Evolutionary conservation across 2,797 vertebrate genomes (phyloP).

Genomic region (Scleropages formosus): DNA sequence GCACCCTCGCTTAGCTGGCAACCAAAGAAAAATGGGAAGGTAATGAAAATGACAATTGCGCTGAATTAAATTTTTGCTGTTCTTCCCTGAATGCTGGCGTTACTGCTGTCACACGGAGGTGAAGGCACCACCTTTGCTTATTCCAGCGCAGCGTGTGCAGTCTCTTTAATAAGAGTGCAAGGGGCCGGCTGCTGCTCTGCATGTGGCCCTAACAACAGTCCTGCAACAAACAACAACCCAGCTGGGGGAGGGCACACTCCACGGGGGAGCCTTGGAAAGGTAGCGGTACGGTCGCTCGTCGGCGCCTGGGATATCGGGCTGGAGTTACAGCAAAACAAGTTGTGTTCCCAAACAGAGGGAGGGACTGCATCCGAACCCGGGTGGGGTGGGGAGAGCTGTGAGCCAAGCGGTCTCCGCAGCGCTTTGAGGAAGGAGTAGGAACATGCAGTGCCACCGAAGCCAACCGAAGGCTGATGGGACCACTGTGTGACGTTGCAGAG

Average conservation of each 20-base stretch:
- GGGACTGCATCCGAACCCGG: no score
- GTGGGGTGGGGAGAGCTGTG: no score
- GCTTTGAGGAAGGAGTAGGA: neutral
- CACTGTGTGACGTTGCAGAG: neutral
- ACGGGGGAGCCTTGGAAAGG: no score
- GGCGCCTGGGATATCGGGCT: no score
- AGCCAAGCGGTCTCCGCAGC: no score
- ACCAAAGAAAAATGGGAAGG: neutral
- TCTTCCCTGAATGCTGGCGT: neutral
- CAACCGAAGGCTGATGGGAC: neutral
- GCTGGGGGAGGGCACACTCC: neutral
- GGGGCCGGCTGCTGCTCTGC: no score
- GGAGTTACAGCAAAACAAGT: no score
- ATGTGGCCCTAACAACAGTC: no score
- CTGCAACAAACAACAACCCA: neutral
- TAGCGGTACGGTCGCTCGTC: no score
- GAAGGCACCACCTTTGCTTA: neutral
- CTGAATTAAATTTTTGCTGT: slow-evolving; percentile 1
- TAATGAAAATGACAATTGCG: neutral
- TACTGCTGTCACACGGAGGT: neutral
- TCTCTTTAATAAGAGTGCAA: no score
- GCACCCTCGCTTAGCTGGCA: neutral
- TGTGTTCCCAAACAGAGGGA: no score
- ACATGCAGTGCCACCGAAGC: neutral
- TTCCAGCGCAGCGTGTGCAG: no score